Base-by-base conservation (phyloP, 2,888 invertebrate species). In the Agonopterix heracliana region DNA sequence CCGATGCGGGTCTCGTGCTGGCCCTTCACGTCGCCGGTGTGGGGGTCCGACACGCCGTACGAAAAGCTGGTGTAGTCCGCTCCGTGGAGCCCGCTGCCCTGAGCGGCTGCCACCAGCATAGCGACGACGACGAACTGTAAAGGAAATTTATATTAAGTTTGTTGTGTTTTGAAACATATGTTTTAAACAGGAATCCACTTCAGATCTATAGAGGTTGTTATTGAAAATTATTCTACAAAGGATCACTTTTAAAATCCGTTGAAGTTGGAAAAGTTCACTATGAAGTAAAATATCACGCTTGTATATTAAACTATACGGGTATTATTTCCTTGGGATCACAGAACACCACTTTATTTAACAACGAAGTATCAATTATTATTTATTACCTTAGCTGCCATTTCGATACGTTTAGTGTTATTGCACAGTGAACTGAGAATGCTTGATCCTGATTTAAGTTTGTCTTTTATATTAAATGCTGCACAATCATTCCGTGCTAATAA, bases 1-100 rank as follows among this genome's bases (percentile, higher is more conserved):
- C 92, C 92, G 55, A 85, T 80, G 53, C 92, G 90, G 52, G 90
- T 90, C 81, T 92, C 92, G 56, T 90, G 90, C 77, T 92, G 92
- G 77, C 79, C 81, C 78, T 87, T 87, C 56, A 84, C 82, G 60
- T 87, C 87, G 41, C 87, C 87, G 67, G 87, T 87, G 74, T 86
- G 79, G 34, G 87, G 87, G 72, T 87, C 87, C 35, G 82, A 73
- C 48, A 87, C 87, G 42, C 84, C 84, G 61, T 87, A 87, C 5
- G 86, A 81, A 78, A 85, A 87, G 74, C 82, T 85, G 64, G 67
- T 75, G 77, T 81, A 82, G 68, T 81, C 78, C 14, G 61, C 79
- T 42, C 82, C 81, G 54, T 81, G 80, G 64, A 80, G 66, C 13
- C 76, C 83, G 66, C 82, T 84, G 65, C 76, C 81, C 34, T 79